Base-by-base conservation (phyloP, 2,113 vertebrate species). In the Paraplagusia blochii region DNA sequence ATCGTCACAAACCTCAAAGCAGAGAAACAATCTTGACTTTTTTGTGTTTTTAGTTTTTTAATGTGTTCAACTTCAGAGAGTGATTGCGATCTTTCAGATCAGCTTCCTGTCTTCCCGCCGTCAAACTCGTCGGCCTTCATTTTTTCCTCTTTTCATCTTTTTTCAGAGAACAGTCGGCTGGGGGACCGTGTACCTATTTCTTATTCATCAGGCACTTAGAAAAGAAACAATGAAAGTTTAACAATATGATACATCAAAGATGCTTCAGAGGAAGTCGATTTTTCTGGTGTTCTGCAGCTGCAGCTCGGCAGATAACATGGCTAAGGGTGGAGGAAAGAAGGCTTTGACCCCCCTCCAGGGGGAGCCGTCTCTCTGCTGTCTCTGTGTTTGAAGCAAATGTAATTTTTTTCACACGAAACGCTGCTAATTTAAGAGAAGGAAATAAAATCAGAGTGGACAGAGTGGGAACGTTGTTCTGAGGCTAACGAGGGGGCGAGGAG, bases 211-310 rank as follows among this genome's bases (percentile, higher is more conserved):
- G 54, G 66, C 54, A 69, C 75, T 63, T 77, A 66, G 64, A 70
- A 63, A 66, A 48, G 80, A 81, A 80, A 82, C 66, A 58, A 78
- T 70, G 74, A 64, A 76, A 75, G 62, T 78, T 76, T 85, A 81
- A 71, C 73, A 77, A 66, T 69, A 63, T 56, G 67, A 51, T 59
- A 76, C 76, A 77, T 81, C 82, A 81, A 87, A 79, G 83, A 72
- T 34, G 11, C 82, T 85, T 86, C 78, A 84, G 83, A 87, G 76
- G 69, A 71, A 72, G 63, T 44, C 50, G 63, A 49, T 79, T 77
- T n/a, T 77, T 66, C 13, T 75, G 59, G 58, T 72, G 69, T 73
- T 77, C 43, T 19, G 59, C 44, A 68, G 72, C 73, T 49, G 62
- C 61, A 44, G 16, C 50, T 56, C 76, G 75, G 78, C 48, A 72